These are phyloP conservation scores for Agrochola macilenta DNA, from an alignment of 2,888 invertebrate species.

Conservation along the genomic window DNA sequence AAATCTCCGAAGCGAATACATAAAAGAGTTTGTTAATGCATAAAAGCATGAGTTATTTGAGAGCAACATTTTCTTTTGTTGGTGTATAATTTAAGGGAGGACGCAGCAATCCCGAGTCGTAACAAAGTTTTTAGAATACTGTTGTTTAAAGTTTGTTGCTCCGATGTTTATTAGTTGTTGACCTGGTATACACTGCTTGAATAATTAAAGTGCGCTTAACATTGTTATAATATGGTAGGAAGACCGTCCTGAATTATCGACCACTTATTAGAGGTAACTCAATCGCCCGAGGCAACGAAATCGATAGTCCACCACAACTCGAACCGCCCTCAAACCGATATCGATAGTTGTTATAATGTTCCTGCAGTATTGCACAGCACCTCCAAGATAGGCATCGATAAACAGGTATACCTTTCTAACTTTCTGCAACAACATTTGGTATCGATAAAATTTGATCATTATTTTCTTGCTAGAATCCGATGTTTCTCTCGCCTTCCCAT, in stretches of 20 bases:
- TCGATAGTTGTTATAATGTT: constrained; percentile 66
- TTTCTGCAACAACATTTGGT: constrained; percentile 58
- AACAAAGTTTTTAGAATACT: constrained; percentile 67
- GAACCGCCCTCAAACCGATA: constrained; percentile 58
- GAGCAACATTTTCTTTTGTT: constrained; percentile 58
- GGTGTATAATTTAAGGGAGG: constrained; percentile 57
- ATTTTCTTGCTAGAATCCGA: constrained; percentile 58
- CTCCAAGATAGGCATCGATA: constrained; percentile 72
- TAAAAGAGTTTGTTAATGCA: constrained; percentile 65
- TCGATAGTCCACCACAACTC: constrained; percentile 69
- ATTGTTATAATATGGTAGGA: constrained; percentile 64
- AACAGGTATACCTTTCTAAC: constrained; percentile 68
- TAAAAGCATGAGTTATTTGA: constrained; percentile 63
- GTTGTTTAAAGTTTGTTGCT: constrained; percentile 73
- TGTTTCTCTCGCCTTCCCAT: constrained; percentile 51
- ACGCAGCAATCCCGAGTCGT: constrained; percentile 61
- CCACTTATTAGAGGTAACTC: constrained; percentile 79
- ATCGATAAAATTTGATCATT: constrained; percentile 66
- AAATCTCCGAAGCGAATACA: constrained; percentile 65
- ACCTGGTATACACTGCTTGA: constrained; percentile 26
- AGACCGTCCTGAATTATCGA: constrained; percentile 82
- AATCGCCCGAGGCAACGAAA: constrained; percentile 77
- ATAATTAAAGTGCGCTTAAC: constrained; percentile 49
- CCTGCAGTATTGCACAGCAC: constrained; percentile 64
- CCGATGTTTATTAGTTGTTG: constrained; percentile 59